A percentile compares a stretch with the other conserved stretches of the same genome.
These are phyloP conservation scores for silkworm (Bombyx mori) DNA, from an alignment of 1,140 invertebrate genomes.

Conservation along the genomic window DNA sequence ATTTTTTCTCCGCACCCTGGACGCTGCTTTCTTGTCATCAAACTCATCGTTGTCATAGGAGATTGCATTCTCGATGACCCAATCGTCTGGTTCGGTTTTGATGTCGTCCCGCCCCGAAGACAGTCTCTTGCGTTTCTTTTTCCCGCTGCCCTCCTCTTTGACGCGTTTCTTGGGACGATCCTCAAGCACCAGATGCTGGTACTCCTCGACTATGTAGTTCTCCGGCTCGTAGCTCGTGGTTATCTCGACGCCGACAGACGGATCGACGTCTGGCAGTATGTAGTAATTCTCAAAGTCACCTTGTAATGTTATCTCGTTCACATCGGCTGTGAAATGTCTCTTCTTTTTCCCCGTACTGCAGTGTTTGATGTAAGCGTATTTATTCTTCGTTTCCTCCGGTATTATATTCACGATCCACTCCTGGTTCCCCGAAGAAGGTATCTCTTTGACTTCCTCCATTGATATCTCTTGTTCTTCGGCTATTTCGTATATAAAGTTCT, in stretches of 20 bases:
- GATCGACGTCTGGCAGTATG: conserved; percentile 54
- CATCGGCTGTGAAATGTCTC: conserved; percentile 52
- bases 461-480: conserved; percentile 59
- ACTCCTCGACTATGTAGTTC: conserved; percentile 53
- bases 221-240: conserved; percentile 56
- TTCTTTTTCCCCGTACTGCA: conserved; percentile 54
- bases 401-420: conserved; percentile 59
- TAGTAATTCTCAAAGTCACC: conserved; percentile 60
- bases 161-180: conserved; percentile 41
- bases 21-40: conserved; percentile 45
- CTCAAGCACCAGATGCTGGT: conserved; percentile 47
- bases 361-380: conserved; percentile 60
- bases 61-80: conserved; percentile 45
- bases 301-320: conserved; percentile 53
- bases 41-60: conserved; percentile 50
- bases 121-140: conserved; percentile 33
- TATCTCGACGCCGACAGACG: conserved; percentile 49
- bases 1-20: conserved; percentile 57
- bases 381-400: conserved; percentile 44
- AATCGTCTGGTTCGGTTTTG: conserved; percentile 35
- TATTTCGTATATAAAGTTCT: conserved; percentile 63
- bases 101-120: conserved; percentile 9
- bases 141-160: conserved; percentile 26
- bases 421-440: conserved; percentile 28
- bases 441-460: conserved; percentile 62